These are phyloP conservation scores for Condylura cristata DNA, from an alignment of 2,113 vertebrate species.

Conservation along the genomic window DNA sequence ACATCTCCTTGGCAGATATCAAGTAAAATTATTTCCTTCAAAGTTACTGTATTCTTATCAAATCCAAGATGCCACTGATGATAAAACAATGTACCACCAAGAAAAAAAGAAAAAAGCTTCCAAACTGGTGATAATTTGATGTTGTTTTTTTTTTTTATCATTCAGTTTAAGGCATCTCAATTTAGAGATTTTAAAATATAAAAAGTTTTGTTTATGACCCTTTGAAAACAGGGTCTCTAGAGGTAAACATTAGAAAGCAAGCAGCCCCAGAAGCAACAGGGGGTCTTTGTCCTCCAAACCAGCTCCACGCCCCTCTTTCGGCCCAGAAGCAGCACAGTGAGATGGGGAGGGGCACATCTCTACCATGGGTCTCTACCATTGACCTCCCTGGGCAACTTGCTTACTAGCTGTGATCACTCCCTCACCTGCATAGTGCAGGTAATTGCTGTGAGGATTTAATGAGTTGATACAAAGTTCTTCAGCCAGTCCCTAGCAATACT, in stretches of 20 bases:
- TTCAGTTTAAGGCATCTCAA: neutral
- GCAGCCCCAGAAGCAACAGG: neutral
- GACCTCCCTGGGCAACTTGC: too few relatives aligned
- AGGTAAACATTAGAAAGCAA: neutral
- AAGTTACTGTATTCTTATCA: neutral
- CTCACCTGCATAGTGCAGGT: neutral
- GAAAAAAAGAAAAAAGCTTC: neutral
- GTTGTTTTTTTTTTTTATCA: constrained; percentile 16
- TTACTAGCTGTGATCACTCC: neutral
- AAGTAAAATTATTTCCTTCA: neutral
- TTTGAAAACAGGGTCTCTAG: neutral
- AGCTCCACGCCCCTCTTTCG: too few relatives aligned
- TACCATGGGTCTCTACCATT: too few relatives aligned
- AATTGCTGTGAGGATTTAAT: neutral
- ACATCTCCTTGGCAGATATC: neutral
- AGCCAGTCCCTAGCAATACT: neutral
- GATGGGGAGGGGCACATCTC: neutral
- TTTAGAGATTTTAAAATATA: neutral
- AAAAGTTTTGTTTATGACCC: neutral
- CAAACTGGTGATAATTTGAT: neutral
- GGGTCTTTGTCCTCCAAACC: accelerated
- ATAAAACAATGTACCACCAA: neutral
- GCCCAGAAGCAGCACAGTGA: accelerated
- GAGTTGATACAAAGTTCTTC: neutral
- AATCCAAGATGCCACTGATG: neutral